phyloP scores from a whole-genome alignment of 1,140 invertebrate genomes.

The Stratiolaelaps scimitus region DNA sequence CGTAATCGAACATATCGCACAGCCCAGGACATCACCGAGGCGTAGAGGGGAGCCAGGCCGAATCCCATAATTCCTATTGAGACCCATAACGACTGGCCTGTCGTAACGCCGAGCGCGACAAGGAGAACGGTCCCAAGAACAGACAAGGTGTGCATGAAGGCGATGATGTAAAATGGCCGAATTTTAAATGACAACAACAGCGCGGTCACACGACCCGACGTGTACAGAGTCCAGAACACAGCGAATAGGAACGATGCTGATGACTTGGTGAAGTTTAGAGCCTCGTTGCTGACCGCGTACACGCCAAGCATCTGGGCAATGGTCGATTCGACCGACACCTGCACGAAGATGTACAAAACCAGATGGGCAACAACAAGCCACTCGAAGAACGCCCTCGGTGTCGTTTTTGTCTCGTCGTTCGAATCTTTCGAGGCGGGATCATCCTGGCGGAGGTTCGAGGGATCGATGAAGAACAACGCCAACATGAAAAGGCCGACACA shows the following conservation, averaged over 20 bases:
- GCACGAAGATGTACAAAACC: background rate
- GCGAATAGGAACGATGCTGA: background rate
- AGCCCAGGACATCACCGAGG: background rate
- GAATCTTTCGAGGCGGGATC: background rate
- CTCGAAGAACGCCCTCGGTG: background rate
- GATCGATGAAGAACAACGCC: background rate
- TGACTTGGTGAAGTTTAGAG: background rate
- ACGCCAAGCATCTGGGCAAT: background rate
- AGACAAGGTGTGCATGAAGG: background rate
- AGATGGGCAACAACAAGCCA: background rate
- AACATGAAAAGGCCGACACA: background rate
- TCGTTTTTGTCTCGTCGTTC: background rate
- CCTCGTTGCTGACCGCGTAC: background rate
- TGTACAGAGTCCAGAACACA: background rate
- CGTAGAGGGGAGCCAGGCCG: background rate
- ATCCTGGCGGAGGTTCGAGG: background rate
- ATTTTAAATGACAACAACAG: background rate
- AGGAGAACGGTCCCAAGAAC: conserved; percentile 9
- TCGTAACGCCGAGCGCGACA: background rate
- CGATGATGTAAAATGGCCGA: conserved; percentile 1
- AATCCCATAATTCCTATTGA: conserved; percentile 13
- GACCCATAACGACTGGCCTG: background rate
- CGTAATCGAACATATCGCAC: conserved; percentile 13
- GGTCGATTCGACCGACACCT: background rate
- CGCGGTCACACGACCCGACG: background rate